A percentile compares a stretch with the other conserved stretches of the same genome.
phyloP scores from a whole-genome alignment of 2,113 vertebrate genomes.

The Zapornia atra region DNA sequence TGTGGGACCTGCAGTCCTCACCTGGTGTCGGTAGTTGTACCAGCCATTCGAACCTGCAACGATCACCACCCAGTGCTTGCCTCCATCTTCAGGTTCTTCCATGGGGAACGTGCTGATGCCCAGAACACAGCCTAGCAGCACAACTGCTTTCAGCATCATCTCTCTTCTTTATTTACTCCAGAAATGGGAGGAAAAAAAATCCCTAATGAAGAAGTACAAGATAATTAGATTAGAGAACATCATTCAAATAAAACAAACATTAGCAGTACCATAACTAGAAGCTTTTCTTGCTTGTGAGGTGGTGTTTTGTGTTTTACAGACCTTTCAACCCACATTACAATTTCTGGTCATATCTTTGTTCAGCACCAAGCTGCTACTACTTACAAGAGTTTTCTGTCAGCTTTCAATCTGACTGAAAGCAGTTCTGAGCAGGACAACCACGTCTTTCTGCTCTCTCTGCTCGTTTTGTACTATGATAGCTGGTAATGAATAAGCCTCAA shows the following conservation, averaged over 20 bases:
- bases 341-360: background rate
- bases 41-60: constrained; percentile 92
- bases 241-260: background rate
- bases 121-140: constrained; percentile 74
- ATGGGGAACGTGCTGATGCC: constrained; percentile 45
- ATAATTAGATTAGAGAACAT: background rate
- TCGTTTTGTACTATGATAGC: background rate
- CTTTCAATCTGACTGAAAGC: constrained; percentile 10
- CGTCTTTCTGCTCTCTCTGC: constrained; percentile 14
- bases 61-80: constrained; percentile 95
- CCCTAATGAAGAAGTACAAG: constrained; percentile 26
- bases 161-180: background rate
- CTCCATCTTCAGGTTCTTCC: constrained; percentile 74
- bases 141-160: constrained; percentile 70
- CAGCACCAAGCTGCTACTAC: background rate
- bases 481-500: background rate
- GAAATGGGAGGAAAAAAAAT: background rate
- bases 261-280: background rate
- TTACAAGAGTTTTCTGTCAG: constrained; percentile 13
- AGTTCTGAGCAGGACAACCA: constrained; percentile 5
- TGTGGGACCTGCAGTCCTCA: constrained; percentile 36
- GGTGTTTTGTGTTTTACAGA: background rate
- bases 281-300: background rate
- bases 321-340: background rate
- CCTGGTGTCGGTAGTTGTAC: constrained; percentile 98